Conservation (phyloP, 2,797 vertebrate genomes). For the Sphenopsis melanotis region DNA sequence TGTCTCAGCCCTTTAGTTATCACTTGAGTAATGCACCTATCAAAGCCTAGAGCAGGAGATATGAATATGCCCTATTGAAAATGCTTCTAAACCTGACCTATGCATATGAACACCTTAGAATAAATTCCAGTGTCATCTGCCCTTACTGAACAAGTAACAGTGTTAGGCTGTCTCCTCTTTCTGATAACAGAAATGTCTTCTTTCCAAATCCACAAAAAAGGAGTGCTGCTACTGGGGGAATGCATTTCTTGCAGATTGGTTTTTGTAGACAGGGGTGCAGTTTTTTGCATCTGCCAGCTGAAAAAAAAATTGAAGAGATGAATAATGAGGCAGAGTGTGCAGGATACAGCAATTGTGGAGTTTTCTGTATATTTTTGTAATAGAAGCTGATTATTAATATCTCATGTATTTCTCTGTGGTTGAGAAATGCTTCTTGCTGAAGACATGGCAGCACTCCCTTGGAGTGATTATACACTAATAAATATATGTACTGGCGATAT, state of each 20-base stretch:
- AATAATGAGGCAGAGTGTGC: not conserved
- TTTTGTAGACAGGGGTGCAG: not conserved
- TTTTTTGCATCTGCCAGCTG: not conserved
- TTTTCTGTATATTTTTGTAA: not conserved
- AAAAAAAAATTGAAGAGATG: not conserved
- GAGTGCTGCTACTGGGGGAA: not conserved
- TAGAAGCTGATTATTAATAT: not conserved
- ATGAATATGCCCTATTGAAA: not conserved
- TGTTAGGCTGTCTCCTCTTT: not conserved
- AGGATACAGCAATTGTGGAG: not conserved
- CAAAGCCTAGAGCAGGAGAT: not conserved
- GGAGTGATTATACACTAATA: no score
- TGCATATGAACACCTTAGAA: not conserved
- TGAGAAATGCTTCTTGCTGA: not conserved
- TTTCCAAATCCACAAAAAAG: not conserved
- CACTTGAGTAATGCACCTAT: not conserved
- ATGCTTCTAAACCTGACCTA: not conserved
- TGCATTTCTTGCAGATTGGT: not conserved
- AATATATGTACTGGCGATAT: no score
- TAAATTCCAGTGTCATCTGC: not conserved
- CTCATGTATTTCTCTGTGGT: not conserved
- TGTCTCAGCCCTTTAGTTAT: not conserved
- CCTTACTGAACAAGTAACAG: not conserved
- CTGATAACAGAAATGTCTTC: not conserved
- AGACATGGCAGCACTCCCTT: not conserved